These are phyloP conservation scores for Nerophis lumbriciformis DNA, from an alignment of 2,113 vertebrate species.

Conservation along the genomic window DNA sequence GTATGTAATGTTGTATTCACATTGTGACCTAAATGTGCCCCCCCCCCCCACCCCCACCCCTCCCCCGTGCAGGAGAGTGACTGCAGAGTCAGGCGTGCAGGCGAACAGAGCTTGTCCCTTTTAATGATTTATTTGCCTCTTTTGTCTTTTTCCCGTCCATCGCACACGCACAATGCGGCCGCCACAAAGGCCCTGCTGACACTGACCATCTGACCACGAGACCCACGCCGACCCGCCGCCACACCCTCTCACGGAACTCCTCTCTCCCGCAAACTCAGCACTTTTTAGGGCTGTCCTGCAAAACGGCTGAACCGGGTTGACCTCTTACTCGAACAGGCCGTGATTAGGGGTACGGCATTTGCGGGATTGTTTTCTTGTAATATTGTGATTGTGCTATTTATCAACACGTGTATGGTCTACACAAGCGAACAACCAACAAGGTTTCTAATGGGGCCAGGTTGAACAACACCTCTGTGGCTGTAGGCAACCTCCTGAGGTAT, in stretches of 20 bases:
- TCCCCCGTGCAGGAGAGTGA: neutral
- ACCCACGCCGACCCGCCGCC: neutral
- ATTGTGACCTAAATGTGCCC: constrained; percentile 1
- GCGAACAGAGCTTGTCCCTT: constrained; percentile 6
- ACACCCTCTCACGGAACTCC: neutral
- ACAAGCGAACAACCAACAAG: too few species aligned
- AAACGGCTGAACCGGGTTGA: too few species aligned
- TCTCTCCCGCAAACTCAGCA: neutral
- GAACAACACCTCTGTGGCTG: too few species aligned
- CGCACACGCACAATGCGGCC: neutral
- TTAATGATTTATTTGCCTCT: constrained; percentile 9
- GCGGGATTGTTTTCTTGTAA: too few species aligned
- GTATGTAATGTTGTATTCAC: neutral
- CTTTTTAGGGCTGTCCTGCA: neutral
- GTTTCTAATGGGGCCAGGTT: too few species aligned
- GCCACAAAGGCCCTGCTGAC: constrained; percentile 10
- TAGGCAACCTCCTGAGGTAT: too few species aligned
- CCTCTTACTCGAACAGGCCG: too few species aligned
- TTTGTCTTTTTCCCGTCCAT: constrained; percentile 7
- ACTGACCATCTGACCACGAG: constrained; percentile 6
- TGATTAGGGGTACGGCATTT: too few species aligned
- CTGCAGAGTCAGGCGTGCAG: constrained; percentile 7
- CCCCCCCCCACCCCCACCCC: neutral
- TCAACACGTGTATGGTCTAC: too few species aligned
- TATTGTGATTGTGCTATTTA: too few species aligned